Evolutionary conservation across 2,888 invertebrate species (phyloP).

Genomic region (Xestia ashworthii): DNA sequence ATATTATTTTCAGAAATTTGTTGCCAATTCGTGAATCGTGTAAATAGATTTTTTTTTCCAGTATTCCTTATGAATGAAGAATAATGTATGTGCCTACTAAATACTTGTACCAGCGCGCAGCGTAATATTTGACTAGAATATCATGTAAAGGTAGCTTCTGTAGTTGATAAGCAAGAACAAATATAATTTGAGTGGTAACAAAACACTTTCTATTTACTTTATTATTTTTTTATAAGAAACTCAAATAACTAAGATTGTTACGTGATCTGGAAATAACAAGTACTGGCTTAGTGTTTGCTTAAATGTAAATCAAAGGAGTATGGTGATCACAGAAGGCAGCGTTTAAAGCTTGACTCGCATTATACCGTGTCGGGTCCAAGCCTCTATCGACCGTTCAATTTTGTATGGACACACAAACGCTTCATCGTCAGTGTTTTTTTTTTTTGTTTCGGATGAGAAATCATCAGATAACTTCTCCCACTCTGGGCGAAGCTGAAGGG

Average conservation of each 20-base stretch:
- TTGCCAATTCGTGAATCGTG: not conserved
- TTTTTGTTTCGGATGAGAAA: too few species aligned
- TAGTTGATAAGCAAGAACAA: conserved; percentile 17
- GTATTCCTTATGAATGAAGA: not conserved
- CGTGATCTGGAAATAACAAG: conserved; percentile 14
- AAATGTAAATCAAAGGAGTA: not conserved
- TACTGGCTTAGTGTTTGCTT: not conserved
- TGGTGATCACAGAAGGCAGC: not conserved
- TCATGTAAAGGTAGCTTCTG: not conserved
- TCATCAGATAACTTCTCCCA: too few species aligned
- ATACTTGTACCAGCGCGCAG: too few species aligned
- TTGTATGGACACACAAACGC: too few species aligned
- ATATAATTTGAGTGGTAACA: not conserved
- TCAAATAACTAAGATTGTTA: conserved; percentile 18
- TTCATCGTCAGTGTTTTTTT: too few species aligned
- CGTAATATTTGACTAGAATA: not conserved
- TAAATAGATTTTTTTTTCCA: not conserved
- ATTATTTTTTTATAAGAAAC: conserved; percentile 8
- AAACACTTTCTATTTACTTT: conserved; percentile 20
- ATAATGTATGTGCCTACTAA: not conserved
- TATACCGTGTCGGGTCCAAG: too few species aligned
- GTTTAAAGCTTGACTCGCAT: not conserved
- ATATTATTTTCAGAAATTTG: too few species aligned
- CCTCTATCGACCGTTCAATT: too few species aligned
- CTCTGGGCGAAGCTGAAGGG: too few species aligned